Evolutionary conservation across 2,113 vertebrate species (phyloP).

Genomic region (Mugil cephalus): DNA sequence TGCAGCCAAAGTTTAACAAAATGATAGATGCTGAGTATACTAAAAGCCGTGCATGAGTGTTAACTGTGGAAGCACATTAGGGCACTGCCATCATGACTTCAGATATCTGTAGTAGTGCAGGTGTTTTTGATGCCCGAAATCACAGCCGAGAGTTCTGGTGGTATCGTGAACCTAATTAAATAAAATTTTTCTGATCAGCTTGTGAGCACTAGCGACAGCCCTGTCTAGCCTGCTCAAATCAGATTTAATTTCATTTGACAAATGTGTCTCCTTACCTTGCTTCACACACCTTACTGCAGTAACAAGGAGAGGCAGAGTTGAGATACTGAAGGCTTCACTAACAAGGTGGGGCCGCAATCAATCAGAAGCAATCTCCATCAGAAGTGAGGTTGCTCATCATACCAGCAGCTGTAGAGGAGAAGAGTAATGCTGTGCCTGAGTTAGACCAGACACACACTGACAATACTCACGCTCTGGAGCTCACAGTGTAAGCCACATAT

Average conservation of each 20-base stretch:
- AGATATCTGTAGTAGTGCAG: neutral
- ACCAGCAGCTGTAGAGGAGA: neutral
- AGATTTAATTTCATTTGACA: neutral
- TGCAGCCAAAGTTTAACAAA: slow-evolving; percentile 15
- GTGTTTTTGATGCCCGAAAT: neutral
- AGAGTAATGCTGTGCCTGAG: neutral
- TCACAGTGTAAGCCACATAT: neutral
- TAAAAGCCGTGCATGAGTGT: neutral
- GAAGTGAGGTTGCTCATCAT: neutral
- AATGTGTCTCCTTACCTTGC: neutral
- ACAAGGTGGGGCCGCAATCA: slow-evolving; percentile 14
- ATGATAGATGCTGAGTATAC: neutral
- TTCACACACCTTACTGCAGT: neutral
- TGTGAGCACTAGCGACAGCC: neutral
- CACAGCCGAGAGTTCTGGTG: neutral
- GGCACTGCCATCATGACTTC: neutral
- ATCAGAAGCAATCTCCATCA: no score
- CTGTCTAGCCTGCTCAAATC: neutral
- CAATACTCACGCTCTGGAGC: neutral
- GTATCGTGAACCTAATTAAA: slow-evolving; percentile 1
- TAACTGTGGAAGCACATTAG: neutral
- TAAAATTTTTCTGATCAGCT: neutral
- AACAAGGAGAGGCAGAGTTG: slow-evolving; percentile 9
- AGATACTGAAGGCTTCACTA: neutral
- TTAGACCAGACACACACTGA: neutral